Evolutionary conservation across 2,113 vertebrate species (phyloP).

Genomic region (Spea multiplicata): DNA sequence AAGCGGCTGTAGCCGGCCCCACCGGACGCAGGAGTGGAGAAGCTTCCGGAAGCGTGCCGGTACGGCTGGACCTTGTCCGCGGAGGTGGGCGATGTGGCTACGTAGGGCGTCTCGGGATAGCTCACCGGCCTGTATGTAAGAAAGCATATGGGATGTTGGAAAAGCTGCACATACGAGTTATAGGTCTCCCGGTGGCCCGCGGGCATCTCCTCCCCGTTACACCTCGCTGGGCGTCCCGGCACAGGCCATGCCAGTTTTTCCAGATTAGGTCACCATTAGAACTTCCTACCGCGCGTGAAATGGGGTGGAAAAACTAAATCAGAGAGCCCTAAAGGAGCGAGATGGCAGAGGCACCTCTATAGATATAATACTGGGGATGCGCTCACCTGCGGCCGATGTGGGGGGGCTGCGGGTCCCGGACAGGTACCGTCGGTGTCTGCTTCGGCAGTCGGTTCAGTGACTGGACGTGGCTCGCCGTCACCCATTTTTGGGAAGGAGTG

Average conservation of each 20-base stretch:
- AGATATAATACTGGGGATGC: neutral
- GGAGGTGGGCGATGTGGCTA: conserved; percentile 66
- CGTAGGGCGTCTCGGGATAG: conserved; percentile 86
- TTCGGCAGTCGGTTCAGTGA: conserved; percentile 70
- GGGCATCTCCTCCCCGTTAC: conserved; percentile 42
- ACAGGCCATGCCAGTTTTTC: conserved; percentile 28
- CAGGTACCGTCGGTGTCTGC: conserved; percentile 65
- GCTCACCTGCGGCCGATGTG: conserved; percentile 75
- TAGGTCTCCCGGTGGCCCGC: neutral
- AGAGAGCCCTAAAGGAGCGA: neutral
- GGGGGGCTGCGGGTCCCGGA: conserved; percentile 77
- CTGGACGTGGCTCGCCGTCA: conserved; percentile 55
- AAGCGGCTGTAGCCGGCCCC: conserved; percentile 72
- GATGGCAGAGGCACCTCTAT: neutral
- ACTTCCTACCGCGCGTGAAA: neutral
- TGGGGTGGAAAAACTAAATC: neutral
- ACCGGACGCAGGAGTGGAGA: conserved; percentile 71
- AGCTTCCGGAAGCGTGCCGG: conserved; percentile 86
- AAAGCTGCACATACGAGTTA: conserved; percentile 11
- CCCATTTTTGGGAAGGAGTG: conserved; percentile 72
- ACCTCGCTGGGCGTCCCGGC: conserved; percentile 9
- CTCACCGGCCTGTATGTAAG: conserved; percentile 77
- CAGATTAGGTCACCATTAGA: neutral
- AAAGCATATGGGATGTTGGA: neutral
- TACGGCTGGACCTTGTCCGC: conserved; percentile 74